phyloP scores from a whole-genome alignment of 2,113 vertebrate genomes.

The Lagenorhynchus albirostris region DNA sequence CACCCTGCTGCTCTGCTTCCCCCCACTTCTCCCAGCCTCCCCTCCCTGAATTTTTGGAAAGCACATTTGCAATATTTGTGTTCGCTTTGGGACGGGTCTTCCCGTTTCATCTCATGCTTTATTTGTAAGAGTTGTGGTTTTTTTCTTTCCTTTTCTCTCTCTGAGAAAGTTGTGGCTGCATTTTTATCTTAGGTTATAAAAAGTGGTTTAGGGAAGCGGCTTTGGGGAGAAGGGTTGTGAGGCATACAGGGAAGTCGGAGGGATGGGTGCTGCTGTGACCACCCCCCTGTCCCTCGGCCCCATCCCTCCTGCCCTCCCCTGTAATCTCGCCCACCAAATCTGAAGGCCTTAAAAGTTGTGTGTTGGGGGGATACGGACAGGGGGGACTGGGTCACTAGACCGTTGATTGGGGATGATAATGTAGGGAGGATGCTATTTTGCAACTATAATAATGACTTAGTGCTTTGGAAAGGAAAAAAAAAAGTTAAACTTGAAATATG shows the following conservation, averaged over 20 bases:
- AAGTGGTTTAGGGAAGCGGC: slow-evolving; percentile 62
- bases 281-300: slow-evolving; percentile 70
- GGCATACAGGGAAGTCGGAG: slow-evolving; percentile 62
- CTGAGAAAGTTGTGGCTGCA: slow-evolving; percentile 57
- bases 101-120: slow-evolving; percentile 87
- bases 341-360: slow-evolving; percentile 77
- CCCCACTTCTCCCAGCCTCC: neutral
- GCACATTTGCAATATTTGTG: slow-evolving; percentile 80
- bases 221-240: slow-evolving; percentile 70
- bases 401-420: neutral
- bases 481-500: slow-evolving; percentile 90
- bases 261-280: slow-evolving; percentile 72
- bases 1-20: neutral
- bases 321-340: slow-evolving; percentile 47
- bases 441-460: slow-evolving; percentile 78
- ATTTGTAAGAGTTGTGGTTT: slow-evolving; percentile 48
- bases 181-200: slow-evolving; percentile 77
- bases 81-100: slow-evolving; percentile 83
- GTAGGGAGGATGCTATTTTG: slow-evolving; percentile 69
- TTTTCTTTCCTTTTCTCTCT: slow-evolving; percentile 12
- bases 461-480: slow-evolving; percentile 82
- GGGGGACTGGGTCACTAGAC: neutral
- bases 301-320: slow-evolving; percentile 11
- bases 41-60: slow-evolving; percentile 65
- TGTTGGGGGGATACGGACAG: neutral